Conservation (phyloP, 1,140 invertebrate species). For the Laodelphax striatellus region DNA sequence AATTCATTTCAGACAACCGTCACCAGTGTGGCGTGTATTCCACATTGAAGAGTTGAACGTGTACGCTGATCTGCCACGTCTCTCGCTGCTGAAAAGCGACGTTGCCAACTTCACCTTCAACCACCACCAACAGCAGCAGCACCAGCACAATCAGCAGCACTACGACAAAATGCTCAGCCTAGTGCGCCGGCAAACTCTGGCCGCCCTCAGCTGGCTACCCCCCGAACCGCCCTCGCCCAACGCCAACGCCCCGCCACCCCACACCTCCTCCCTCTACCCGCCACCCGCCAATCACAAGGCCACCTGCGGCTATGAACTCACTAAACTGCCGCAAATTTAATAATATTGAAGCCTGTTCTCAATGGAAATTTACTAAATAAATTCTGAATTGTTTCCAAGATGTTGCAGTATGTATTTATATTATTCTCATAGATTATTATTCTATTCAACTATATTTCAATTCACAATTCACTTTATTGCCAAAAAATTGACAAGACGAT, state of each 20-base stretch:
- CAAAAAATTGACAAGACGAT: too few relatives aligned
- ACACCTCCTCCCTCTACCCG: neutral
- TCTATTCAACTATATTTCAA: too few relatives aligned
- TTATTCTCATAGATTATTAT: too few relatives aligned
- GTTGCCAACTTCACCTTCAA: neutral
- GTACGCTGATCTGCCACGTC: constrained; percentile 22
- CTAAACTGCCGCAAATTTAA: constrained; percentile 10
- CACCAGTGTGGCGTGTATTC: constrained; percentile 40
- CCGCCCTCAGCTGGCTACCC: constrained; percentile 9
- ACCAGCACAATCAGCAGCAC: neutral
- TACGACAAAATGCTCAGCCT: constrained; percentile 10
- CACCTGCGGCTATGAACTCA: constrained; percentile 9
- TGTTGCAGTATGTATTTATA: too few relatives aligned
- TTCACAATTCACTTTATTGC: too few relatives aligned
- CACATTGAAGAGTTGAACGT: constrained; percentile 37
- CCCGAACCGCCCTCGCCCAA: neutral
- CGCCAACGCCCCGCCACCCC: neutral
- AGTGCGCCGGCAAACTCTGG: constrained; percentile 5
- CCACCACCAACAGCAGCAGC: neutral
- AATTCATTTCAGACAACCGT: constrained; percentile 31
- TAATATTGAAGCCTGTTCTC: too few relatives aligned
- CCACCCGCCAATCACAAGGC: neutral
- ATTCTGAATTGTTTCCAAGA: too few relatives aligned
- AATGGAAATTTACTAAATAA: too few relatives aligned
- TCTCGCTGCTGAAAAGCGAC: neutral